Evolutionary conservation across 2,113 vertebrate species (phyloP), one percentile per base, ranked within the genome.

Genomic region (Megaceryle torquata): DNA sequence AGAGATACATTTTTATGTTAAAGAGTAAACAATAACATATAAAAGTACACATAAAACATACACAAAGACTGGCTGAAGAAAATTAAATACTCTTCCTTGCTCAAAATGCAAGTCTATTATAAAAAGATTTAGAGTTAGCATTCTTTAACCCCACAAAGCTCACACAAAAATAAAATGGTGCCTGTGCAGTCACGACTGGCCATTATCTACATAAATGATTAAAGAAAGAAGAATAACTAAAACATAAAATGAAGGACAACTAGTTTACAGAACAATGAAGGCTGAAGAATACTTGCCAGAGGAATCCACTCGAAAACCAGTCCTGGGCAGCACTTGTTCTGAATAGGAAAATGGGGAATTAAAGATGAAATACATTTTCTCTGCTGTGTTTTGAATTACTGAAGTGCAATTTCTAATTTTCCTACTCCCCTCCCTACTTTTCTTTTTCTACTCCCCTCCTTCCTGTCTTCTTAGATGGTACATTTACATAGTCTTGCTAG

Each of bases 301-400:
- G 94, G 98, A 98, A 98, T 99, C 99, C 96, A 96, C 96, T 97
- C 98, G 98, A 97, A 99, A 99, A 95, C 98, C 97, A 82, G 98
- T 98, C 98, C 99, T 98, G 87, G 98, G 98, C 89, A 98, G 98
- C 93, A 98, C 98, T 96, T 99, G 98, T 95, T 99, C 99, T 99
- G 97, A 97, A 98, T 97, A 96, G 97, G 97, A 98, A 98, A 98
- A 98, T 61, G 95, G 97, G 97, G 97, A 98, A 97, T 98, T 96
- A 98, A 96, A 93, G 75, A 95, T 98, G 94, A 98, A 98, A 97
- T 98, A 98, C 56, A 94, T 96, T 98, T 95, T 97, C 57, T 93
- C 81, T 91, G 92, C 54, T 95, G 21, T 82, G 70, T 41, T 90
- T 88, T 76, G 60, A 96, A 92, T 50, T 84, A 56, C 15, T 57